These are phyloP conservation scores for Perithous albicinctus DNA, from an alignment of 2,888 invertebrate genomes.

Conservation along the genomic window DNA sequence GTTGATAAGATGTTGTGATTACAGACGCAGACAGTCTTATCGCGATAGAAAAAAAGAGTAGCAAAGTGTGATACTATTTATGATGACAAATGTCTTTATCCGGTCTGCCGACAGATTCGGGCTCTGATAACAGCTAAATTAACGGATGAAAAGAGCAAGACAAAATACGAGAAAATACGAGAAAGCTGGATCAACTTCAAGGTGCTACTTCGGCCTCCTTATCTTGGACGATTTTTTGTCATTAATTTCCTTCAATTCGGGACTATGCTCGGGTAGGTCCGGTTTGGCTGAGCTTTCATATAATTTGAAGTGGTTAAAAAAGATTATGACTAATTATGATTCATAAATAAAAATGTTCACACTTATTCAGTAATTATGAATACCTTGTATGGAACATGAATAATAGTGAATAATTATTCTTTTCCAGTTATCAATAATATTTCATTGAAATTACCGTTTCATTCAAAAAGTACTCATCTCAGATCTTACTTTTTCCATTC, in stretches of 20 bases:
- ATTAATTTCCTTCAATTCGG: conserved; percentile 89
- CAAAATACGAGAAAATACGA: conserved; percentile 85
- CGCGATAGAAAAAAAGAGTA: not conserved
- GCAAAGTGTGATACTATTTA: not conserved
- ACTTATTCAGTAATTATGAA: too few relatives aligned
- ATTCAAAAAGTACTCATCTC: too few relatives aligned
- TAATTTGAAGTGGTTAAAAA: too few relatives aligned
- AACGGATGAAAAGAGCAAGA: conserved; percentile 66
- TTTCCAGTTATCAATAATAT: too few relatives aligned
- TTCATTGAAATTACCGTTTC: too few relatives aligned
- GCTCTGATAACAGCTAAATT: conserved; percentile 77
- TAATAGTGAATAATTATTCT: too few relatives aligned
- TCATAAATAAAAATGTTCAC: too few relatives aligned
- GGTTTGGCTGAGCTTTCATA: not conserved
- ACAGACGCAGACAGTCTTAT: conserved; percentile 13
- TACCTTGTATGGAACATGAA: too few relatives aligned
- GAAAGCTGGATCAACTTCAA: conserved; percentile 88
- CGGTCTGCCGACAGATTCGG: conserved; percentile 82
- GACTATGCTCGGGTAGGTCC: conserved; percentile 88
- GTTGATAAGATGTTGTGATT: not conserved
- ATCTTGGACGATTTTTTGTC: conserved; percentile 87
- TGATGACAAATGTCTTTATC: not conserved
- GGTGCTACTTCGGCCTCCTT: conserved; percentile 88
- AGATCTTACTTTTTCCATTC: too few relatives aligned
- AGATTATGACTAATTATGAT: too few relatives aligned